phyloP scores from a whole-genome alignment of 2,888 invertebrate genomes.

The Acrobasis suavella region DNA sequence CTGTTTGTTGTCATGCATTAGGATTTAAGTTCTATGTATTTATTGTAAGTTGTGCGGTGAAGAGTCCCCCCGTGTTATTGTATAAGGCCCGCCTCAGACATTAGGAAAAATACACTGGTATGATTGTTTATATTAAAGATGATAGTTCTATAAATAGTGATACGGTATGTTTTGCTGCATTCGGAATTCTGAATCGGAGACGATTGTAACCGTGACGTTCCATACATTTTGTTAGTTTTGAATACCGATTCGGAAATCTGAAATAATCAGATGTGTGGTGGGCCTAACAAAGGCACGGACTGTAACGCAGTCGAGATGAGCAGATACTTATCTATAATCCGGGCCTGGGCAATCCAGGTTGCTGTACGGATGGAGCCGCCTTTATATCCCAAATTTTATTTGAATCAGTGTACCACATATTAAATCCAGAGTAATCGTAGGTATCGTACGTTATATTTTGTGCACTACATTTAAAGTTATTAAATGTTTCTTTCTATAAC shows the following conservation, averaged over 20 bases:
- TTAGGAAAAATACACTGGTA: too few relatives aligned
- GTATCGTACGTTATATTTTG: conserved; percentile 21
- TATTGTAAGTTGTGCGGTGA: not conserved
- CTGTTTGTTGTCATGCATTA: not conserved
- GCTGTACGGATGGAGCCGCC: conserved; percentile 19
- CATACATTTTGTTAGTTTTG: too few relatives aligned
- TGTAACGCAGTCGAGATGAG: conserved; percentile 11
- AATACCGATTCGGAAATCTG: too few relatives aligned
- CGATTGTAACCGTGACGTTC: too few relatives aligned
- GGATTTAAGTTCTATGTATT: not conserved
- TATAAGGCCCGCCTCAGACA: too few relatives aligned
- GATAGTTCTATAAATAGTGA: too few relatives aligned
- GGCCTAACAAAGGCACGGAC: not conserved
- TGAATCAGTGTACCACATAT: conserved; percentile 18
- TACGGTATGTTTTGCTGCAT: too few relatives aligned
- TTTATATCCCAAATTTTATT: conserved; percentile 18
- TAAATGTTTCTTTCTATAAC: conserved; percentile 22
- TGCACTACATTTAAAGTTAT: conserved; percentile 24
- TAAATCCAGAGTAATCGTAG: conserved; percentile 19
- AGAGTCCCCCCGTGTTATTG: not conserved
- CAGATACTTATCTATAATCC: conserved; percentile 8
- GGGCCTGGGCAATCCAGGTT: conserved; percentile 17
- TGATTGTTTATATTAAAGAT: too few relatives aligned
- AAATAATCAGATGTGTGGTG: too few relatives aligned
- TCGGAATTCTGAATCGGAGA: too few relatives aligned